phyloP scores from a whole-genome alignment of 2,113 vertebrate species.

The Dermatemys mawii region DNA sequence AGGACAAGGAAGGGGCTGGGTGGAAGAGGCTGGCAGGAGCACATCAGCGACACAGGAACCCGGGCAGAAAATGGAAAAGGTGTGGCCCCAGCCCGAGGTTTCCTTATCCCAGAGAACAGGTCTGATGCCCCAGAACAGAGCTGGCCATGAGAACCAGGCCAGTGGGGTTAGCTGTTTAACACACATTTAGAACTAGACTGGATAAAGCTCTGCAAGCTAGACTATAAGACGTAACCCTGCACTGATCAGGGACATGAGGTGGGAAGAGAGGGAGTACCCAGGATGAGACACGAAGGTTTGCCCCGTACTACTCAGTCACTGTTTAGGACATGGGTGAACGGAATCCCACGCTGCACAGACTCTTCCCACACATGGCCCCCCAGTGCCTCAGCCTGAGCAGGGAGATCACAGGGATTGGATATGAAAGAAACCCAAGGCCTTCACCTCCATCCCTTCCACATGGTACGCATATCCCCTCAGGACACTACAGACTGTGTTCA shows the following conservation, averaged over 20 bases:
- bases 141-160: neutral
- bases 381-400: neutral
- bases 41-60: neutral
- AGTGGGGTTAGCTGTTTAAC: neutral
- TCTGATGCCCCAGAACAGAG: rapidly evolving
- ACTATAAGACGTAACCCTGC: neutral
- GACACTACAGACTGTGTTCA: neutral
- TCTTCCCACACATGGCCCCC: neutral
- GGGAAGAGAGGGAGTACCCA: rapidly evolving
- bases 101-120: neutral
- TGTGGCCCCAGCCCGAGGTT: neutral
- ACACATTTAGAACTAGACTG: neutral
- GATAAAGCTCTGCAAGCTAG: neutral
- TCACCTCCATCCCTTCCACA: neutral
- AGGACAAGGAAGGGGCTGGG: neutral
- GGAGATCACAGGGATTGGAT: neutral
- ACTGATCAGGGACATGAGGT: neutral
- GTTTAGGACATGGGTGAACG: neutral
- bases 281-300: neutral
- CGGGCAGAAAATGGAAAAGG: neutral
- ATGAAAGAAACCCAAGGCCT: neutral
- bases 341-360: no score
- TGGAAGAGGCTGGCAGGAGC: neutral
- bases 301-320: neutral
- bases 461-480: neutral